Evolutionary conservation across 2,888 invertebrate species (phyloP), one percentile per base, ranked within the genome.

Genomic region (Alviniconcha strummeri): DNA sequence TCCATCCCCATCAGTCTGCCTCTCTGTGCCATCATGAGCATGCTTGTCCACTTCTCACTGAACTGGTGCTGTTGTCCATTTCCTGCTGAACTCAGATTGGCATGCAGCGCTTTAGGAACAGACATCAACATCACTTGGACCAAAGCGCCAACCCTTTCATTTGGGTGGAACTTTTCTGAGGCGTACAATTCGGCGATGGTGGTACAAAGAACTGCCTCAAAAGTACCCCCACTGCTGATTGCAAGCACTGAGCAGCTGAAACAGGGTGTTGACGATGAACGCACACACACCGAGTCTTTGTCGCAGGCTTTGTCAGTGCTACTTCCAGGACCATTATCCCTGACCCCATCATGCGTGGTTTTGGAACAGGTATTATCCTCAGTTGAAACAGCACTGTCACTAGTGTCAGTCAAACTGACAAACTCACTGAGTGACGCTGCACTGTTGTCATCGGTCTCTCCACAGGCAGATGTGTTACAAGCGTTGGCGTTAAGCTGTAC

Each of bases 211-310:
- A 88, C 79, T 36, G 87, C 74, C 82, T 90, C 90, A 86, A 89
- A 89, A 71, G 83, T 82, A 9, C 89, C 89, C 54, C 88, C 88
- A 9, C 86, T 87, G 77, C 84, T 80, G 17, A 89, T 36, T n/a
- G 82, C 67, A 71, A 15, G 4, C 8, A 36, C 15, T 19, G 76
- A 19, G n/a, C 19, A 13, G 64, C 75, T 81, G 6, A 56, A 36
- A 64, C n/a, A 60, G 6, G 64, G 60, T 19, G 7, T 64, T 64
- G 64, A 64, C 19, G 13, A 55, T 67, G 36, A 36, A 36, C 3
- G 36, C 36, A 36, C 36, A 3, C 36, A 36, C 36, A 36, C 36
- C 36, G 36, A 36, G 36, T 36, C 36, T 36, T 36, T 36, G 36
- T 36, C 36, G 3, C 1, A 36, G 36, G 0, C 36, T 36, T 36